Evolutionary conservation across 2,888 invertebrate species (phyloP).

Genomic region (Hypolimnas misippus): DNA sequence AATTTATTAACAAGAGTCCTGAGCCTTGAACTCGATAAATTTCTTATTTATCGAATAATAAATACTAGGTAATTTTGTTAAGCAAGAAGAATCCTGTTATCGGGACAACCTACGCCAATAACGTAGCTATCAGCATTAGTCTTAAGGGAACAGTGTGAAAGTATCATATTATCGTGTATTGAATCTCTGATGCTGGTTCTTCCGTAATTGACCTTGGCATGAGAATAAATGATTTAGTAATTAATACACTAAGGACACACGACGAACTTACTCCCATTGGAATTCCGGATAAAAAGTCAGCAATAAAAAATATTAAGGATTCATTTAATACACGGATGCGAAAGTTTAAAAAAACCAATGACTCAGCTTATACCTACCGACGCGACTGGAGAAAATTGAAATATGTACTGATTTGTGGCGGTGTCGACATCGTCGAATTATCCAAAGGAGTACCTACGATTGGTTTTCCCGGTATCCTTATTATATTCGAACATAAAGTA

Average conservation of each 20-base stretch:
- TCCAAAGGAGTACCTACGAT: background rate
- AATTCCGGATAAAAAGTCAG: slow-evolving; percentile 5
- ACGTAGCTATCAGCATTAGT: slow-evolving; percentile 37
- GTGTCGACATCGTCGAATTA: slow-evolving; percentile 14
- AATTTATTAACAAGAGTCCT: too few species aligned
- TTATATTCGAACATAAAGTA: background rate
- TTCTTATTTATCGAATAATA: background rate
- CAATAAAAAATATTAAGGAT: slow-evolving; percentile 1
- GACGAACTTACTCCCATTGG: slow-evolving; percentile 5
- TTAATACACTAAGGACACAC: slow-evolving; percentile 27
- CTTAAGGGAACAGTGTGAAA: slow-evolving; percentile 38
- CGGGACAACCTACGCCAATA: slow-evolving; percentile 13
- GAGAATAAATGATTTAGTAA: slow-evolving; percentile 35
- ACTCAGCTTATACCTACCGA: slow-evolving; percentile 20
- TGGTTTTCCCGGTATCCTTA: slow-evolving; percentile 6
- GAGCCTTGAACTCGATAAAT: too few species aligned
- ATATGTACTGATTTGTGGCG: slow-evolving; percentile 7
- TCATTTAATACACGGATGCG: slow-evolving; percentile 25
- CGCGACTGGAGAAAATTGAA: slow-evolving; percentile 18
- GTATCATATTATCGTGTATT: slow-evolving; percentile 34
- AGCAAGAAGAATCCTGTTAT: background rate
- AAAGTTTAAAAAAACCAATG: slow-evolving; percentile 39
- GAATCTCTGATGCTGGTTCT: slow-evolving; percentile 50
- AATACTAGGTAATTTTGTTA: background rate
- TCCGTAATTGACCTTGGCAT: slow-evolving; percentile 57